Evolutionary conservation across 1,140 invertebrate genomes (phyloP), one percentile per base, ranked within the genome.

Genomic region (Ceratina japonica): DNA sequence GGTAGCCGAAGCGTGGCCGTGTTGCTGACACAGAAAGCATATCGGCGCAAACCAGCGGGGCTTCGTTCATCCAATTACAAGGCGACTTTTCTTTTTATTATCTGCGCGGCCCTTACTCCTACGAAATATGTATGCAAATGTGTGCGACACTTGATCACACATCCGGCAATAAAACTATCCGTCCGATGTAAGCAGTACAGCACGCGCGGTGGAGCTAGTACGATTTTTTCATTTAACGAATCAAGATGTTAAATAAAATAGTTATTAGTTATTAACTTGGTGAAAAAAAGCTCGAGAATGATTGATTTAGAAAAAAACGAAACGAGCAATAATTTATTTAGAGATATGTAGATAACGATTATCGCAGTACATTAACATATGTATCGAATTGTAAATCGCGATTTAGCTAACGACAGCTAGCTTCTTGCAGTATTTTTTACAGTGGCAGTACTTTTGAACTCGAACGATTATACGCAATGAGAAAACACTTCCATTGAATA

Each of bases 61-160:
- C 90, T 91, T 91, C 90, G 72, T 69, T 83, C 85, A 91, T 91
- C 88, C 90, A 91, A 91, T 91, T 91, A 91, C 63, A 59, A 73
- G 72, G 69, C 63, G 63, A 83, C 82, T 82, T 90, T 90, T 87
- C 84, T 80, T 83, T 88, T 84, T 83, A 75, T 75, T 76, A 75
- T 62, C 20, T 37, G 10, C 15, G 18, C 22, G 58, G 64, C 51
- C 58, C 64, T 51, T 82, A 18, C 54, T 56, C 8, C 54, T 51
- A 10, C 44, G 52, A 61, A 84, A 83, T 71, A 75, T 84, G 51
- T 62, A 64, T 44, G 5, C 10, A 44, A 10, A 44, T 44, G n/a
- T n/a, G 7, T 16, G 63, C 58, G 58, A 59, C 70, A 80, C 20
- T 56, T 59, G 65, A 83, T 71, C 37, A 44, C 37, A 44, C 37